These are phyloP conservation scores for Sisyra terminalis DNA, from an alignment of 2,888 invertebrate genomes.

Conservation along the genomic window DNA sequence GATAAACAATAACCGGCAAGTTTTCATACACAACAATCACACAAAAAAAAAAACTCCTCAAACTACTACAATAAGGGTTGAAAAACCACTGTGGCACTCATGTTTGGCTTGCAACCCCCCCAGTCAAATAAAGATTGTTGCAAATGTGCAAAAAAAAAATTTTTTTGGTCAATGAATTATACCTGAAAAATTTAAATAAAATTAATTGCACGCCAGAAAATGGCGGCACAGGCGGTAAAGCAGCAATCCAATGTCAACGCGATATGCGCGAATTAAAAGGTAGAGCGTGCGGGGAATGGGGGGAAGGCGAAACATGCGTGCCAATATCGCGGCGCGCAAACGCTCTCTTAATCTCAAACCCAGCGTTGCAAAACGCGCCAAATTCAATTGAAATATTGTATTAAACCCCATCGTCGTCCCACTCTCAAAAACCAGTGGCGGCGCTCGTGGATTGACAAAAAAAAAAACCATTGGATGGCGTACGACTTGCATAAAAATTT, in stretches of 20 bases:
- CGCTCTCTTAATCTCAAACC: conserved; percentile 24
- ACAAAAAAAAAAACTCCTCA: conserved; percentile 18
- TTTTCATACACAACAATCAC: conserved; percentile 13
- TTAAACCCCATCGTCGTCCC: too few species aligned
- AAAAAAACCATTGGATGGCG: too few species aligned
- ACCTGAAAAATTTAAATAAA: conserved; percentile 2
- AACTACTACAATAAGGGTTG: conserved; percentile 20
- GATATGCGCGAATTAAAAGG: conserved; percentile 19
- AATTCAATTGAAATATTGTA: conserved; percentile 1
- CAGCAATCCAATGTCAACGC: conserved; percentile 31
- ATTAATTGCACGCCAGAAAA: conserved; percentile 16
- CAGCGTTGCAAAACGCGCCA: conserved; percentile 11
- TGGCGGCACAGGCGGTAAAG: conserved; percentile 20
- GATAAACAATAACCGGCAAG: too few species aligned
- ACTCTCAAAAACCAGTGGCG: too few species aligned
- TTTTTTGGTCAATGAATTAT: background rate
- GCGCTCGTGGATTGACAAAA: too few species aligned
- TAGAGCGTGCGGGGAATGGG: background rate
- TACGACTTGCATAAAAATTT: too few species aligned
- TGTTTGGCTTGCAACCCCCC: conserved; percentile 3
- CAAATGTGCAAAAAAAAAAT: too few species aligned
- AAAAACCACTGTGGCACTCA: conserved; percentile 10
- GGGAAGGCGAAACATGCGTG: conserved; percentile 39
- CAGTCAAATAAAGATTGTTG: too few species aligned
- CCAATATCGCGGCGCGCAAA: conserved; percentile 68